phyloP scores from a whole-genome alignment of 2,888 invertebrate species.

The Panzeria rudis region DNA sequence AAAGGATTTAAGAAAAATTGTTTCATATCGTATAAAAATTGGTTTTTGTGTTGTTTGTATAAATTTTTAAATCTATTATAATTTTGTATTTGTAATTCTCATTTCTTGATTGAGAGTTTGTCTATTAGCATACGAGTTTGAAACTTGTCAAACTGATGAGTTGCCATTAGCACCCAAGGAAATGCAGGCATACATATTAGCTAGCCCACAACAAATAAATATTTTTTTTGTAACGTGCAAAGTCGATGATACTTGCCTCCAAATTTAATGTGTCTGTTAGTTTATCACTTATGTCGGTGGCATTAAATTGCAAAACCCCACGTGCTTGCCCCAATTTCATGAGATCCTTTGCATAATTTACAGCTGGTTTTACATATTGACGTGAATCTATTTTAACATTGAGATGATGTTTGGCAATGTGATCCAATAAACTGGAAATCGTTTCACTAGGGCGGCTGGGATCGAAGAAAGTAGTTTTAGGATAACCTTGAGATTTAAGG shows the following conservation, averaged over 20 bases:
- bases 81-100: no score
- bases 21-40: no score
- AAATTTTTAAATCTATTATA: no score
- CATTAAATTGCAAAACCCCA: slow-evolving; percentile 88
- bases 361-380: slow-evolving; percentile 90
- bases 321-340: slow-evolving; percentile 89
- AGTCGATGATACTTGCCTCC: slow-evolving; percentile 84
- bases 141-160: no score
- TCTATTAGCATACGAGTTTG: no score
- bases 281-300: slow-evolving; percentile 89
- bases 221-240: no score
- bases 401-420: slow-evolving; percentile 88
- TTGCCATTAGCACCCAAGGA: no score
- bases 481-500: slow-evolving; percentile 90
- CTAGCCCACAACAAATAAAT: no score
- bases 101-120: no score
- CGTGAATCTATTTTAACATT: slow-evolving; percentile 89
- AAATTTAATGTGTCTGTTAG: slow-evolving; percentile 92
- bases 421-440: slow-evolving; percentile 88
- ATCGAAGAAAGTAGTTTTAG: slow-evolving; percentile 89
- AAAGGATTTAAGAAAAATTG: no score
- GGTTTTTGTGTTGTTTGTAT: no score
- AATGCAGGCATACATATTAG: no score
- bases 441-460: slow-evolving; percentile 88
- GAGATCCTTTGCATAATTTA: slow-evolving; percentile 89